Conservation (phyloP, 2,113 vertebrate species). For the Spilogale gracilis region DNA sequence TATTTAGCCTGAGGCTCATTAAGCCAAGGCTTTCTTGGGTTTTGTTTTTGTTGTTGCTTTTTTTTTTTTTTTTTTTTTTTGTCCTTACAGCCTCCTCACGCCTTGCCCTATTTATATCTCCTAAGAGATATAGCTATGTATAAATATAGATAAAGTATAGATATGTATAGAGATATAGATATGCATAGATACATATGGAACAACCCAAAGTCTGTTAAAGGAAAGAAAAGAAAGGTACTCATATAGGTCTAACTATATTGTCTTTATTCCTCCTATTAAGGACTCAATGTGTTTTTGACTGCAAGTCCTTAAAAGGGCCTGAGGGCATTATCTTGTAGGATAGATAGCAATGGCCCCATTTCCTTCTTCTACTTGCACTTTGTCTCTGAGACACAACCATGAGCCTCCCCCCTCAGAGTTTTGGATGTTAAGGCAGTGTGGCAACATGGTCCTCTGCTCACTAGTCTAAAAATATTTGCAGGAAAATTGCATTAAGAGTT, state of each 20-base stretch:
- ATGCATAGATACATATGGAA: not conserved
- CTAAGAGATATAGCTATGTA: too few species aligned
- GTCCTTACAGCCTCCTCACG: not conserved
- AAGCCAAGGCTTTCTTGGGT: not conserved
- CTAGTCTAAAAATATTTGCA: not conserved
- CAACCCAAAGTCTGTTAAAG: not conserved
- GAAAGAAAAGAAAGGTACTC: not conserved
- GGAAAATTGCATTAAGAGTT: not conserved
- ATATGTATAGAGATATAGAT: too few species aligned
- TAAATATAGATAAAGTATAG: too few species aligned
- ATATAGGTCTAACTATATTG: not conserved
- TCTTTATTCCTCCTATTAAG: not conserved
- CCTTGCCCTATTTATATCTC: not conserved
- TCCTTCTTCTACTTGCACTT: not conserved
- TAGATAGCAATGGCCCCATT: too few species aligned
- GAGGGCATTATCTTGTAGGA: fast-evolving
- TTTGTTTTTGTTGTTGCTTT: not conserved
- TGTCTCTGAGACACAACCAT: not conserved
- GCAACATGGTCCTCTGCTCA: not conserved
- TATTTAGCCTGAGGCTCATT: not conserved
- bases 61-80: not conserved
- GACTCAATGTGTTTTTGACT: not conserved
- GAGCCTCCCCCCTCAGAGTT: not conserved
- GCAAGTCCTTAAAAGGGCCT: not conserved
- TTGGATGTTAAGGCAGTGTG: not conserved